These are phyloP conservation scores for Incurvaria masculella DNA, from an alignment of 2,888 invertebrate species.

Conservation along the genomic window DNA sequence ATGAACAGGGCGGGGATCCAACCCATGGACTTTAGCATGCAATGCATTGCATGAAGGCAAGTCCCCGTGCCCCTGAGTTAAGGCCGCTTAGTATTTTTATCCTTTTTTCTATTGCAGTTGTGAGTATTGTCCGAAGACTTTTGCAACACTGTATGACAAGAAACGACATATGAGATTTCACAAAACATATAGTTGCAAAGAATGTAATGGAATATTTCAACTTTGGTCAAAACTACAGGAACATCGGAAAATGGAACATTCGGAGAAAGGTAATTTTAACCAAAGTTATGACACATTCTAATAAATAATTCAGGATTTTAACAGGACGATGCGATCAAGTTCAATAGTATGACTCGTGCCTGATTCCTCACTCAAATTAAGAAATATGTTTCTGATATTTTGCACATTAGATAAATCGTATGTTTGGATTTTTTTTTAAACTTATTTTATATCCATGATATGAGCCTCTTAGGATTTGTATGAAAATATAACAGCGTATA, in stretches of 20 bases:
- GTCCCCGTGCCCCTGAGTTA: too few species aligned
- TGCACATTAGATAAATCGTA: too few species aligned
- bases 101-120: conserved; percentile 46
- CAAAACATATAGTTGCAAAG: conserved; percentile 43
- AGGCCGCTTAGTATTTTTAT: too few species aligned
- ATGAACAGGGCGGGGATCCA: too few species aligned
- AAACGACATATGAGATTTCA: conserved; percentile 47
- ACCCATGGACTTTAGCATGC: too few species aligned
- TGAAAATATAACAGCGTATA: too few species aligned
- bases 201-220: conserved; percentile 45
- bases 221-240: conserved; percentile 45
- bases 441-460: too few species aligned
- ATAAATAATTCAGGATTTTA: neutral
- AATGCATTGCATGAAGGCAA: too few species aligned
- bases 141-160: conserved; percentile 40
- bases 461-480: too few species aligned
- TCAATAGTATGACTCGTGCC: too few species aligned
- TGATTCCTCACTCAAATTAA: too few species aligned
- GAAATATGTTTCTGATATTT: too few species aligned
- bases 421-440: neutral
- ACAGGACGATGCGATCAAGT: neutral
- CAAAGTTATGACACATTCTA: conserved; percentile 13
- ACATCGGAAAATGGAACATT: conserved; percentile 41
- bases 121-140: conserved; percentile 47
- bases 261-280: conserved; percentile 23